Conservation (phyloP, 2,888 invertebrate species). For the Cryptus viduatorius region DNA sequence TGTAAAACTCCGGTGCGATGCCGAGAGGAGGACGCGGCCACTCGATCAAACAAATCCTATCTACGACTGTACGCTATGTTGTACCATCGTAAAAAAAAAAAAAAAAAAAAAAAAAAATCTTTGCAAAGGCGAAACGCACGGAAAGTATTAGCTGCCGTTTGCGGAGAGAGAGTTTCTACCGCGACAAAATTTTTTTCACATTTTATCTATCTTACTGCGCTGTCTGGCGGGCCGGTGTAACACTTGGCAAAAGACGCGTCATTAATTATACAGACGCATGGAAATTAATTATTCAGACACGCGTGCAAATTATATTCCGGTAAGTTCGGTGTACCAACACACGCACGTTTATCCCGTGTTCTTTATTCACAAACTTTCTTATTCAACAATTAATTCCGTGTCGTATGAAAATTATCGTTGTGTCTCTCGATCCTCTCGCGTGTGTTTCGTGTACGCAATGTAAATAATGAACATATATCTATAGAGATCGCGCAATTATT, state of each 20-base stretch:
- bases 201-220: neutral
- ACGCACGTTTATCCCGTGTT: neutral
- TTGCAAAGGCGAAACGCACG: neutral
- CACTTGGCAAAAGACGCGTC: conserved; percentile 26
- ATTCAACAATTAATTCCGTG: neutral
- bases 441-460: neutral
- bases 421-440: conserved; percentile 3
- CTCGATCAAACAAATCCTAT: conserved; percentile 37
- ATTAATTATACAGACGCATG: conserved; percentile 36
- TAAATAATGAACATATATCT: neutral
- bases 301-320: conserved; percentile 23
- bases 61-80: neutral
- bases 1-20: conserved; percentile 21
- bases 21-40: conserved; percentile 9
- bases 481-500: conserved; percentile 12
- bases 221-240: neutral
- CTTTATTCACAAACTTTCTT: conserved; percentile 12
- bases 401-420: conserved; percentile 17
- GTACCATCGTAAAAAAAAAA: too few relatives aligned
- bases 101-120: neutral
- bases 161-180: conserved; percentile 15
- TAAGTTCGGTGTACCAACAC: neutral
- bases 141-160: conserved; percentile 14
- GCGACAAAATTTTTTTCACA: conserved; percentile 23
- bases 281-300: conserved; percentile 48